Percentiles rank a stretch among this genome's conserved stretches.
Conservation (phyloP, 1,140 invertebrate genomes). For the Potamilus streckersoni region DNA sequence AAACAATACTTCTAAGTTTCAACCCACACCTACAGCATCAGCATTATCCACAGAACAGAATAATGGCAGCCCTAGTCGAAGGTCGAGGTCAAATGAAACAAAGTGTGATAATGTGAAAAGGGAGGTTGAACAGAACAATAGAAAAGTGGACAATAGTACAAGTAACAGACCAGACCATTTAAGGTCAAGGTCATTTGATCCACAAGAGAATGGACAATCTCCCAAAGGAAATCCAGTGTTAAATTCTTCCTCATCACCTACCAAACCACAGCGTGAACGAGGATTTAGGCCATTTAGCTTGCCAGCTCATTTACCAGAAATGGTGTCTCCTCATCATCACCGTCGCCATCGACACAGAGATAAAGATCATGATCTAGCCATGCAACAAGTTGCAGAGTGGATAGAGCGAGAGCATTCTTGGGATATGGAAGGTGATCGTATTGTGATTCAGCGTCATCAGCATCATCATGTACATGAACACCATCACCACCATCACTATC, state of each 20-base stretch:
- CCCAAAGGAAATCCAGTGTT: constrained; percentile 27
- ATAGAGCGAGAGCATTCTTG: constrained; percentile 64
- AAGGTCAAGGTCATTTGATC: constrained; percentile 59
- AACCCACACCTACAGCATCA: constrained; percentile 36
- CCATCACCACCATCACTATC: constrained; percentile 83
- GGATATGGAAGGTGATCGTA: constrained; percentile 50
- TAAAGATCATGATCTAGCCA: constrained; percentile 77
- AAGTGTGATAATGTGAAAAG: constrained; percentile 49
- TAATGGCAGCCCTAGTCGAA: constrained; percentile 23
- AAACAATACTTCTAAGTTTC: constrained; percentile 57
- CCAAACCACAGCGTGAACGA: constrained; percentile 37
- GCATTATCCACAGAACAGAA: constrained; percentile 32
- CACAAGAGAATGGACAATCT: constrained; percentile 45
- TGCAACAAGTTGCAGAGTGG: constrained; percentile 74
- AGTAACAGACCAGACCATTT: constrained; percentile 43
- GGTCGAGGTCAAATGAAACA: constrained; percentile 56
- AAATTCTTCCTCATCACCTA: constrained; percentile 15
- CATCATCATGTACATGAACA: constrained; percentile 83
- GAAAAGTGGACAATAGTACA: constrained; percentile 17
- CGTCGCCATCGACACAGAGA: constrained; percentile 74
- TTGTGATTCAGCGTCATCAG: constrained; percentile 69
- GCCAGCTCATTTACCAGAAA: constrained; percentile 52
- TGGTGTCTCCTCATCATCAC: constrained; percentile 72
- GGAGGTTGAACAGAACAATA: constrained; percentile 35
- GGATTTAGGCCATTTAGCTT: constrained; percentile 54